phyloP scores from a whole-genome alignment of 2,113 vertebrate genomes.

The Poecilia latipinna region DNA sequence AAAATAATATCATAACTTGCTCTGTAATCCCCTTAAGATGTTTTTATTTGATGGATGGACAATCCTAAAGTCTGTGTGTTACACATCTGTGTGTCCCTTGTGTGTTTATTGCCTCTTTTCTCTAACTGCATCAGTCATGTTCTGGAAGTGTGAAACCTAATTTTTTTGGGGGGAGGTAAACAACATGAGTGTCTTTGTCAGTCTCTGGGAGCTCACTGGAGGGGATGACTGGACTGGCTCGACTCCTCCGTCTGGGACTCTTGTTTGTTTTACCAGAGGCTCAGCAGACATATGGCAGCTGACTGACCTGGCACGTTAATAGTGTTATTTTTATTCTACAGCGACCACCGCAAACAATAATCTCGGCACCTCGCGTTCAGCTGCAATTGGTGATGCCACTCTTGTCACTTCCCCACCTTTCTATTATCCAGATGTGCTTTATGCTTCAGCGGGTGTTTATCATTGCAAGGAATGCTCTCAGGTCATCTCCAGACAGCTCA shows the following conservation, averaged over 20 bases:
- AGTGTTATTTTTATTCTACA: slow-evolving; percentile 63
- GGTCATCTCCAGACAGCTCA: slow-evolving; percentile 68
- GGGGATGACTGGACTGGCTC: slow-evolving; percentile 41
- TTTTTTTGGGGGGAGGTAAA: neutral
- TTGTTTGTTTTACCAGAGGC: slow-evolving; percentile 59
- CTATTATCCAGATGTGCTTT: slow-evolving; percentile 67
- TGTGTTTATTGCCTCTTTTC: neutral
- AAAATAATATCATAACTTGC: slow-evolving; percentile 19
- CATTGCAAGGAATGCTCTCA: slow-evolving; percentile 44
- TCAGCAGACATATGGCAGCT: slow-evolving; percentile 44
- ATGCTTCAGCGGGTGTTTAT: slow-evolving; percentile 62
- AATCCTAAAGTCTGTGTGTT: neutral
- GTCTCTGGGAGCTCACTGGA: slow-evolving; percentile 48
- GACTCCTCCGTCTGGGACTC: slow-evolving; percentile 27
- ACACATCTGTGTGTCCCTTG: neutral
- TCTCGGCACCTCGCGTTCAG: neutral
- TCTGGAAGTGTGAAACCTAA: slow-evolving; percentile 17
- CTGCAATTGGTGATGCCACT: slow-evolving; percentile 30
- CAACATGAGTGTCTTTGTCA: slow-evolving; percentile 17
- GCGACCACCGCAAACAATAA: slow-evolving; percentile 16
- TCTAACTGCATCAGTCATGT: slow-evolving; percentile 25
- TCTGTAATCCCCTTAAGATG: slow-evolving; percentile 22
- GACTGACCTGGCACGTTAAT: slow-evolving; percentile 57
- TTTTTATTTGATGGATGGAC: slow-evolving; percentile 2
- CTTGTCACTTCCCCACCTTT: slow-evolving; percentile 44